Percentiles rank a stretch among this genome's conserved stretches.
These are phyloP conservation scores for Benthochromis sp. DNA, from an alignment of 2,113 vertebrate genomes.

Conservation along the genomic window DNA sequence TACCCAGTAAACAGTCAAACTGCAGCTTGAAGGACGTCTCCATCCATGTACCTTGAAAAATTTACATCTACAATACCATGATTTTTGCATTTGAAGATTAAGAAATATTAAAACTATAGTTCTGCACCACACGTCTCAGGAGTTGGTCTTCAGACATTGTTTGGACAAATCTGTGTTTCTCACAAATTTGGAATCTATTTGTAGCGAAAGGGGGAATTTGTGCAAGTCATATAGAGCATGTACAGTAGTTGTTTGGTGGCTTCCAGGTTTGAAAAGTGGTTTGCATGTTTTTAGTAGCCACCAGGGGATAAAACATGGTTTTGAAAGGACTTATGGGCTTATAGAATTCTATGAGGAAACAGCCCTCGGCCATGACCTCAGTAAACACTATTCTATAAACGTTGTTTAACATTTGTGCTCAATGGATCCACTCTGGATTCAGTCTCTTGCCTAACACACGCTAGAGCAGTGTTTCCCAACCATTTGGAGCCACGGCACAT, in stretches of 20 bases:
- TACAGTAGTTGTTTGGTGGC: neutral
- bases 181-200: neutral
- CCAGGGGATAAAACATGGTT: neutral
- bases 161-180: neutral
- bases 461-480: neutral
- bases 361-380: neutral
- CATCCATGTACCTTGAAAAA: neutral
- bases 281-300: neutral
- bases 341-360: neutral
- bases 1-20: neutral
- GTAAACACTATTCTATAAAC: fast-evolving
- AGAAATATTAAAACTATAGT: neutral
- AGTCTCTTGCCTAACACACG: neutral
- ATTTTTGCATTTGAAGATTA: neutral
- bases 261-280: neutral
- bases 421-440: neutral
- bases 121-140: neutral
- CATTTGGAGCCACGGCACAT: neutral
- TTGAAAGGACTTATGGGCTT: neutral
- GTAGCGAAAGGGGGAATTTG: neutral
- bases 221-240: neutral
- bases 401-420: neutral
- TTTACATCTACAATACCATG: neutral
- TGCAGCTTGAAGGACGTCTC: neutral
- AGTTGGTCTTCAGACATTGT: neutral